Evolutionary conservation across 2,797 vertebrate species (phyloP), one percentile per base, ranked within the genome.

Genomic region (Dicrostonyx torquatus): DNA sequence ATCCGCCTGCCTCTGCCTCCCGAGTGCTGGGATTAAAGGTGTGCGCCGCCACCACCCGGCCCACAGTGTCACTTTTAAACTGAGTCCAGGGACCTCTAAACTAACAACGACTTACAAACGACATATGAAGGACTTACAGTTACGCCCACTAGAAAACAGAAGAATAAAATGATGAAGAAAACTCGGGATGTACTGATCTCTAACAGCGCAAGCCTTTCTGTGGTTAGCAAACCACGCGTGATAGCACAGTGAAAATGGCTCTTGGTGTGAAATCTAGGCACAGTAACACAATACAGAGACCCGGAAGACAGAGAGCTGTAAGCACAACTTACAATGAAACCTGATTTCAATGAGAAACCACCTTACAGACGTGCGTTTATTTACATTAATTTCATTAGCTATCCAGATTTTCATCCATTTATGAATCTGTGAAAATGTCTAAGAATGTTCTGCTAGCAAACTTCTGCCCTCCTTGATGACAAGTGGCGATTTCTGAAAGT

Each of bases 121-220:
- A 55, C 11, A 31, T 2, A 76, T 7, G 20, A 60, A 72, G 55
- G 78, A 26, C 22, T 86, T 70, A 60, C 17, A 92, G 29, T 31
- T 31, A 48, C 43, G 3, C 2, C 43, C 13, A 53, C 77, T 31
- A 53, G 55, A 60, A 53, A 68, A 64, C 82, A 68, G 12, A 24
- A 14, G 45, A 68, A 8, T 15, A 40, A 45, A 40, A 60, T 5
- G 18, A 89, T 70, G 76, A 72, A 6, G 20, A 75, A 90, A 66
- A 20, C 6, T n/a, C 79, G 43, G 22, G 93, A 79, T 20, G 90
- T 8, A 60, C 79, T 77, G 43, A 68, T 50, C 73, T 55, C n/a
- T 70, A 80, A 80, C n/a, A 53, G 45, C 1, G 45, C 60, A 73
- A 88, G 90, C 20, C 60, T 95, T 93, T 79, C 84, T 75, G 68